These are phyloP conservation scores for Dasyornis broadbenti DNA, from an alignment of 2,113 vertebrate genomes.

Conservation along the genomic window DNA sequence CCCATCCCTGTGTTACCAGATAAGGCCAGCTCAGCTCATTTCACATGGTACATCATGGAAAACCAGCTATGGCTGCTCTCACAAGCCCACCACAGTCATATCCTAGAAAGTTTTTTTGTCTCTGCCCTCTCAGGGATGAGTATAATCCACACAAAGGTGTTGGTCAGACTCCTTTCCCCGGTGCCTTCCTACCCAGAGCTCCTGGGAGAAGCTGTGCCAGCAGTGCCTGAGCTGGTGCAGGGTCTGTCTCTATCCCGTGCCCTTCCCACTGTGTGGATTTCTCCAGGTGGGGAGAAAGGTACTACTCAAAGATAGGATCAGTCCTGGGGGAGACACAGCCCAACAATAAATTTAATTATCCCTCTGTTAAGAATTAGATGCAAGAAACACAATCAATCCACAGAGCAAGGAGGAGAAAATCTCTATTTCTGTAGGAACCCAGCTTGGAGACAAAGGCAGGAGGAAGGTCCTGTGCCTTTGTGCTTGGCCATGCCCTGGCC, in stretches of 20 bases:
- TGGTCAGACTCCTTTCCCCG: slow-evolving; percentile 71
- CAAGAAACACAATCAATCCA: background rate
- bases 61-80: background rate
- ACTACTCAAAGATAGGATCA: slow-evolving; percentile 70
- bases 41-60: background rate
- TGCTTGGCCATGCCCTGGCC: background rate
- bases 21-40: background rate
- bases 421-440: background rate
- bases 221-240: slow-evolving; percentile 74
- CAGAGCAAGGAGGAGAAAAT: background rate
- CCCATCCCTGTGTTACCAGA: background rate
- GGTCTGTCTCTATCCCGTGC: slow-evolving; percentile 62
- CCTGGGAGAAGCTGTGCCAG: slow-evolving; percentile 72
- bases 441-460: background rate
- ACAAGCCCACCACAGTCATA: background rate
- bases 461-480: background rate
- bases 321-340: background rate
- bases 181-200: slow-evolving; percentile 52
- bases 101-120: background rate
- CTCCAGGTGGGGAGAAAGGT: slow-evolving; percentile 73
- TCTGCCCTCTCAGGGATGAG: slow-evolving; percentile 62
- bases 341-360: background rate
- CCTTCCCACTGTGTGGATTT: slow-evolving; percentile 74
- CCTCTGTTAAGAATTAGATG: background rate
- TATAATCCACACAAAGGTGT: slow-evolving; percentile 70